A percentile compares a stretch with the other conserved stretches of the same genome.
These are phyloP conservation scores for Agelaius tricolor DNA, from an alignment of 2,113 vertebrate genomes.

Conservation along the genomic window DNA sequence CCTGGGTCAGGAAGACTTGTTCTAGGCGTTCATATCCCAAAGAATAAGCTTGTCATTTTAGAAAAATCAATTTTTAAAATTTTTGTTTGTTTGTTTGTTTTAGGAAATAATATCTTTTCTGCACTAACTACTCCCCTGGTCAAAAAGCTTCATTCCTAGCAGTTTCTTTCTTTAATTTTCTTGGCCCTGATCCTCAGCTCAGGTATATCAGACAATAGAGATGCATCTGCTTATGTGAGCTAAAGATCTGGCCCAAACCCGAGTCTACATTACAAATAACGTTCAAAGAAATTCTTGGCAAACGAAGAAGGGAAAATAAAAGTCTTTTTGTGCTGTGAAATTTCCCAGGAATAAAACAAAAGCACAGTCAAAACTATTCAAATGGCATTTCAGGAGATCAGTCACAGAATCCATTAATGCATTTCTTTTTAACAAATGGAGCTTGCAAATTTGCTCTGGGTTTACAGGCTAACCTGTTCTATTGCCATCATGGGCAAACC, in stretches of 20 bases:
- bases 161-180: background rate
- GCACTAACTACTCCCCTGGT: background rate
- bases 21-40: background rate
- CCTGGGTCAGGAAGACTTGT: background rate
- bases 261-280: background rate
- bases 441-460: constrained; percentile 6
- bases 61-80: background rate
- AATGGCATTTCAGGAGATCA: constrained; percentile 37
- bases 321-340: constrained; percentile 20
- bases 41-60: background rate
- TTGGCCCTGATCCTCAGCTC: background rate
- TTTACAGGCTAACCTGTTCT: background rate
- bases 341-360: constrained; percentile 38
- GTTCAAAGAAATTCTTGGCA: constrained; percentile 28
- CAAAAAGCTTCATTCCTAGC: background rate
- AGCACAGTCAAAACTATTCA: constrained; percentile 41
- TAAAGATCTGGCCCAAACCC: background rate
- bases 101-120: background rate
- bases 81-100: background rate
- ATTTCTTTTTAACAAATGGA: background rate
- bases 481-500: background rate
- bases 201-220: background rate
- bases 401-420: background rate
- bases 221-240: background rate
- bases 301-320: constrained; percentile 37